A percentile compares a stretch with the other conserved stretches of the same genome.
These are phyloP conservation scores for Anthonomus grandis DNA, from an alignment of 1,140 invertebrate genomes.

Conservation along the genomic window DNA sequence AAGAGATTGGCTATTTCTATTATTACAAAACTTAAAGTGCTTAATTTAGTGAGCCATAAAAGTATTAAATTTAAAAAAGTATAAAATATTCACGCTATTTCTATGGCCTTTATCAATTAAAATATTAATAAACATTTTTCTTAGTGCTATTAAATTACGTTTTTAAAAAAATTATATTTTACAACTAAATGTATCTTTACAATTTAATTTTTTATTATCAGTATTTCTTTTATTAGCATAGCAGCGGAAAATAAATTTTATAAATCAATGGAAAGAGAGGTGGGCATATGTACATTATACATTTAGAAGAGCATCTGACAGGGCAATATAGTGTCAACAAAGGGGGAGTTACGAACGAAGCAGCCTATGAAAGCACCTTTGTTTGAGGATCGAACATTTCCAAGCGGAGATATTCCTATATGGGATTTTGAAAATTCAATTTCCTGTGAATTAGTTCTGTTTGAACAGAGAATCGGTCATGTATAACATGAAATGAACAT, in stretches of 20 bases:
- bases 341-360: constrained; percentile 32
- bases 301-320: constrained; percentile 19
- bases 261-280: constrained; percentile 14
- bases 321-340: constrained; percentile 33
- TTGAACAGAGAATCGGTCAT: constrained; percentile 42
- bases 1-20: too few relatives aligned
- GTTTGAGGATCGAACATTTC: constrained; percentile 37
- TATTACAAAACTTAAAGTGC: too few relatives aligned
- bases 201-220: not conserved
- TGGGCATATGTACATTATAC: too few relatives aligned
- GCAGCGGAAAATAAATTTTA: constrained; percentile 23
- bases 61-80: not conserved
- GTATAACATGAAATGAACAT: constrained; percentile 33
- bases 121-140: not conserved
- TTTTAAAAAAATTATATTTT: not conserved
- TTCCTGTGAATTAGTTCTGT: constrained; percentile 43
- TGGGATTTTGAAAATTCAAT: constrained; percentile 37
- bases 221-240: too few relatives aligned
- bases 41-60: too few relatives aligned
- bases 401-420: constrained; percentile 24
- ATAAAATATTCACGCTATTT: not conserved
- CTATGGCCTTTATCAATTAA: not conserved
- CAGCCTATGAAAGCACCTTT: too few relatives aligned
- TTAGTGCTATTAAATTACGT: not conserved
- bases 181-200: constrained; percentile 14